Base-by-base conservation (phyloP, 92 coral and sea anemone genomes). In the Isaurus tuberculatus region DNA sequence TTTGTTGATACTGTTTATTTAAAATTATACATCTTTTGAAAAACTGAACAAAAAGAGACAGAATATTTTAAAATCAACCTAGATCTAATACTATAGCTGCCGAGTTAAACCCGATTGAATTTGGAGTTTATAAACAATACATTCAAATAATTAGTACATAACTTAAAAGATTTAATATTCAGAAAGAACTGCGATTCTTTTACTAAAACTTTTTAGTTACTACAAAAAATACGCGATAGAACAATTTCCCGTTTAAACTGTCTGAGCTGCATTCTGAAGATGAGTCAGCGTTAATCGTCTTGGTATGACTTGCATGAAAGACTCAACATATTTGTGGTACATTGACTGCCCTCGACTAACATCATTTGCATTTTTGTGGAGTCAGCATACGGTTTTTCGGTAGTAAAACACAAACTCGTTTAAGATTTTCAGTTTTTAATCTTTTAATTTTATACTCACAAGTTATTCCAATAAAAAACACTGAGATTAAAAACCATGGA, bases 371-470 rank as follows among this genome's bases (percentile, higher is more conserved):
- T 75, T 57, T 57, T 75, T 75, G 81, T 57, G 69, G 81, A 75
- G 81, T 75, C 81, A 75, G 81, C 81, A 75, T 57, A 32, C 81
- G n/a, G 44, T 20, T 29, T 72, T 63, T 26, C 69, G 19, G 57
- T 20, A 58, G 10, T 19, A 7, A 31, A 33, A 57, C 33, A 23
- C n/a, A 44, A 75, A 25, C 20, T n/a, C 8, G 28, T 53, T n/a
- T 34, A 55, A 57, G 68, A 75, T 53, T 5, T 75, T 75, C 10
- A 31, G 69, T 17, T 55, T 75, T 75, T 75, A 75, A 57, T 75
- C 37, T 20, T 33, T 63, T 37, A 23, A 63, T 20, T 33, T 63
- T 37, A 23, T 75, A 75, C 48, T 57, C 34, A 34, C 67, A 57
- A 16, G 20, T 34, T 75, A 34, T 57, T 48, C n/a, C 33, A 75